Conservation (phyloP, 2,113 vertebrate species). For the Rousettus leschenaultii region DNA sequence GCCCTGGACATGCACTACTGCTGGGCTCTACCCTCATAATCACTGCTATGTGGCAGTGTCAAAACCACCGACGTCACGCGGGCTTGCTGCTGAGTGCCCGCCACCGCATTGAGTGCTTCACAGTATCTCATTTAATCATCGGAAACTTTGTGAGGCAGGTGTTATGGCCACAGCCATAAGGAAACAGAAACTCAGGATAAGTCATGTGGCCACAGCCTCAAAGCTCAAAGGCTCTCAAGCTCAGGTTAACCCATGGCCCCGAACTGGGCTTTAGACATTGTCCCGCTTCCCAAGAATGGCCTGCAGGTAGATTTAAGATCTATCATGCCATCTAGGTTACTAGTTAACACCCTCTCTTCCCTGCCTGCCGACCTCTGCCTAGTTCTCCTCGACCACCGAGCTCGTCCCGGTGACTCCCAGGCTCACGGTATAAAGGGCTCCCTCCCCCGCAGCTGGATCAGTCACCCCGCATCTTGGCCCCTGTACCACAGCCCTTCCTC, state of each 20-base stretch:
- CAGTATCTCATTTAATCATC: neutral
- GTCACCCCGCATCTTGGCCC: neutral
- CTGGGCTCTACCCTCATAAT: neutral
- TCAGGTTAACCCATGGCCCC: neutral
- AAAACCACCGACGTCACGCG: rapidly evolving
- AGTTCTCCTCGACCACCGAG: neutral
- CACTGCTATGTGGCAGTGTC: neutral
- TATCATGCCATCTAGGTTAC: neutral
- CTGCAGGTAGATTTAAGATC: neutral
- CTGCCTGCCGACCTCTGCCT: neutral
- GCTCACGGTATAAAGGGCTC: neutral
- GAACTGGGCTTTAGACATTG: too few relatives aligned
- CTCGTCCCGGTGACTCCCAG: neutral
- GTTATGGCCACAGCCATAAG: neutral
- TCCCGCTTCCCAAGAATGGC: neutral
- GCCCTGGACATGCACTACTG: neutral
- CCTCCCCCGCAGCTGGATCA: neutral
- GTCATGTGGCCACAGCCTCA: neutral
- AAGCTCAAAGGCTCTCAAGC: neutral
- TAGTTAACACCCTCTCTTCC: neutral
- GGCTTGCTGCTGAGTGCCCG: neutral
- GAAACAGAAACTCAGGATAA: neutral
- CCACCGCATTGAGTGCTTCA: too few relatives aligned
- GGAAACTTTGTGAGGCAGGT: neutral
- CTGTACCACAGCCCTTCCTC: neutral